Percentiles rank a stretch among this genome's conserved stretches.
phyloP scores from a whole-genome alignment of 2,113 vertebrate species.

The Colinus virginianus region DNA sequence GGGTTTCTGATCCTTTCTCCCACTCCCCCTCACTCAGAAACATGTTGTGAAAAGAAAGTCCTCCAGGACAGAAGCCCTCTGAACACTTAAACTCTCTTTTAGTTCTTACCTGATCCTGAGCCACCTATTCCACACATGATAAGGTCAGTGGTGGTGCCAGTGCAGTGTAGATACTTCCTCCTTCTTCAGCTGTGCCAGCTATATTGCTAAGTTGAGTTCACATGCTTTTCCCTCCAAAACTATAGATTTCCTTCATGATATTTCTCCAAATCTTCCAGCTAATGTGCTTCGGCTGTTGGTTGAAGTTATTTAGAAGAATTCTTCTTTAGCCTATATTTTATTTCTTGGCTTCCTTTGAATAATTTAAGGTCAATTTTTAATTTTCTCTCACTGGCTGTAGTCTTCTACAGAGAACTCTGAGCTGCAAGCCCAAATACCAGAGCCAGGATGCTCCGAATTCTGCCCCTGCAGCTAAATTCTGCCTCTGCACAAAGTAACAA shows the following conservation, averaged over 20 bases:
- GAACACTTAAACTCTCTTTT: not conserved
- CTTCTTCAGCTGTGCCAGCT: not conserved
- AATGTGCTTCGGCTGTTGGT: not conserved
- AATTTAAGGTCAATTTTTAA: not conserved
- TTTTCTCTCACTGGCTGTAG: not conserved
- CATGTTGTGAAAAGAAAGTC: not conserved
- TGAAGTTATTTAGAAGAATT: not conserved
- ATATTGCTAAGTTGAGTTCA: not conserved
- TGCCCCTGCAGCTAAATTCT: not conserved
- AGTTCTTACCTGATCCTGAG: not conserved
- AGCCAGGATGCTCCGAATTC: not conserved
- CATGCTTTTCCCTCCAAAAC: not conserved
- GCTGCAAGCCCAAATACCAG: not conserved
- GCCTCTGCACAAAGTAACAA: accelerated
- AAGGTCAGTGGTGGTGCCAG: not conserved
- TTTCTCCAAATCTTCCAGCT: not conserved
- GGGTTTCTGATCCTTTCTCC: not conserved
- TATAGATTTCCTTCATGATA: conserved; percentile 1
- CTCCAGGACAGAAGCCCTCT: not conserved
- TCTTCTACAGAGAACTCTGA: not conserved
- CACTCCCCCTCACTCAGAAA: not conserved
- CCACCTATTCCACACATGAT: not conserved
- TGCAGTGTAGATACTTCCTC: not conserved
- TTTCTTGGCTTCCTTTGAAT: conserved; percentile 34
- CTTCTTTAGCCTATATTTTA: conserved; percentile 9